A percentile compares a stretch with the other conserved stretches of the same genome.
These are phyloP conservation scores for Pectinophora gossypiella DNA, from an alignment of 1,140 invertebrate species.

Conservation along the genomic window DNA sequence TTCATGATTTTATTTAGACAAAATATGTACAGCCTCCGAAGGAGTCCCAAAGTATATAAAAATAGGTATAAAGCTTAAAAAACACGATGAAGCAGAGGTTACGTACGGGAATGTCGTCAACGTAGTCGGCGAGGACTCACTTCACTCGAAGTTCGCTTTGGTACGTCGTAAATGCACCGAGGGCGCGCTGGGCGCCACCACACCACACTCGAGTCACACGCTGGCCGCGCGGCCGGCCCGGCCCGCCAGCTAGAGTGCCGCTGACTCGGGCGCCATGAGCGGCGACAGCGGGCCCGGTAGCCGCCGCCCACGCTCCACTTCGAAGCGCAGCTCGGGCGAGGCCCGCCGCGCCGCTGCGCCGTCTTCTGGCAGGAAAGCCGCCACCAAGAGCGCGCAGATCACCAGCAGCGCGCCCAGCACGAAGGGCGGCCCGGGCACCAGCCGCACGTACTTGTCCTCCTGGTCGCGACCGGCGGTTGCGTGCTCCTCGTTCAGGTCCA, in stretches of 20 bases:
- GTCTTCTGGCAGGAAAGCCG: constrained; percentile 92
- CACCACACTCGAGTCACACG: constrained; percentile 46
- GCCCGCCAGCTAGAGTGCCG: constrained; percentile 78
- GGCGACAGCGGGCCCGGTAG: constrained; percentile 86
- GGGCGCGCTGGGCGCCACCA: constrained; percentile 19
- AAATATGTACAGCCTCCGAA: constrained; percentile 53
- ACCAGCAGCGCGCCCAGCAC: constrained; percentile 98
- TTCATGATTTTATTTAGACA: constrained; percentile 51
- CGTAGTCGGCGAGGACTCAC: constrained; percentile 47
- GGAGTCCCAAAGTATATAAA: constrained; percentile 42
- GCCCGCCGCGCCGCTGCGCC: constrained; percentile 63
- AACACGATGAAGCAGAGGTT: constrained; percentile 45
- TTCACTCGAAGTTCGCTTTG: constrained; percentile 58
- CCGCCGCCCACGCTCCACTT: constrained; percentile 84
- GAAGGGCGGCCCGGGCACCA: constrained; percentile 99
- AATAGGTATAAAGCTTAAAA: constrained; percentile 61
- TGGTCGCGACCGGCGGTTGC: constrained; percentile 40
- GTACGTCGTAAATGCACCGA: constrained; percentile 59
- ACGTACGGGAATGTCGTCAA: constrained; percentile 48
- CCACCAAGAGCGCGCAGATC: constrained; percentile 94
- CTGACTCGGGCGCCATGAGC: constrained; percentile 85
- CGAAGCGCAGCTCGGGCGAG: constrained; percentile 85
- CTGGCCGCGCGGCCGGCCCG: constrained; percentile 59
- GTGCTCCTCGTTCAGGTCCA: constrained; percentile 92
- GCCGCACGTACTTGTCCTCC: constrained; percentile 72